Base-by-base conservation (phyloP, 2,888 invertebrate species). In the Trachelus stipa region DNA sequence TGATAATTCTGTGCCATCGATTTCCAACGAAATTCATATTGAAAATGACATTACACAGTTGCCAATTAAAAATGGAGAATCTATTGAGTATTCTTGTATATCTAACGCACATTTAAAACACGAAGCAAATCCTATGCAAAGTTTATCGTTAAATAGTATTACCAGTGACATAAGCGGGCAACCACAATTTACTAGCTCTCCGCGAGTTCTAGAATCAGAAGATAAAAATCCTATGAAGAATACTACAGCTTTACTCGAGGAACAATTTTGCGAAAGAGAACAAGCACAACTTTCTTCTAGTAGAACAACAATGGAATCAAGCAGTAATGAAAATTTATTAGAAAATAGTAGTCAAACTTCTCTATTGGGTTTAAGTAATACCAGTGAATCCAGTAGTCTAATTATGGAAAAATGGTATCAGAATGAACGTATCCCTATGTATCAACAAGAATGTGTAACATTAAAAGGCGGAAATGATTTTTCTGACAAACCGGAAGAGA, bases 141-240 rank as follows among this genome's bases (percentile, higher is more conserved):
- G 73, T 73, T 76, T 75, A 73, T 78, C 76, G 11, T 11, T 78
- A 4, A 68, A 31, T 37, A 80, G 76, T 75, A 76, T 56, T 12
- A 75, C 71, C 31, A 76, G 74, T 73, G 79, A 31, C 33, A 76
- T 79, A 33, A 79, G 84, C 74, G 77, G 73, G 74, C 35, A 74
- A 31, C 88, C 88, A 35, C 81, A 83, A 69, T 86, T 81, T 34
- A 86, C 87, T 69, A 88, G 88, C 80, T 88, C 88, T 12, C 88
- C 88, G 73, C 69, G 34, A 23, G 56, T 56, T 23, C 56, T 56
- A 56, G 23, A 23, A 56, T 23, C 56, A 56, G 56, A 56, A 56
- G 56, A 56, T 56, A 56, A 56, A 23, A 23, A 23, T 9, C 15
- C 56, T 56, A 23, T 23, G 4, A 23, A 56, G 1, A 23, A 9